A percentile compares a stretch with the other conserved stretches of the same genome.
Evolutionary conservation across 2,113 vertebrate species (phyloP).

Genomic region (Isurus oxyrinchus): DNA sequence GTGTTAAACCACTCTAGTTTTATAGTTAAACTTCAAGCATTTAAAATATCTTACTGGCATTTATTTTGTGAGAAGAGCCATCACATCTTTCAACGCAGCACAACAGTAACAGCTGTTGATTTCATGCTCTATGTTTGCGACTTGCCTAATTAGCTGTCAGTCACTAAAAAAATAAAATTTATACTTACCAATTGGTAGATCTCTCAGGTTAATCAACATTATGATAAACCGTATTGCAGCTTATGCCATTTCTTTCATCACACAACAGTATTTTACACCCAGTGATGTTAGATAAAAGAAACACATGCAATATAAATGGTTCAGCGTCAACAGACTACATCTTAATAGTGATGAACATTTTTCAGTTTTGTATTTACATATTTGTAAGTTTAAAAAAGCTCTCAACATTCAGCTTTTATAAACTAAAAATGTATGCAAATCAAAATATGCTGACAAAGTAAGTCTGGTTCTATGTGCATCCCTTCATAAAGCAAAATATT

Average conservation of each 20-base stretch:
- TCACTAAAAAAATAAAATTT: conserved; percentile 43
- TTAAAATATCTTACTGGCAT: conserved; percentile 29
- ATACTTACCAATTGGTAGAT: conserved; percentile 42
- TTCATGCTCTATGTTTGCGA: conserved; percentile 52
- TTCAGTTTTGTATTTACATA: not conserved
- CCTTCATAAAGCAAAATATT: not conserved
- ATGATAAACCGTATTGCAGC: conserved; percentile 20
- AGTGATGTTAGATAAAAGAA: not conserved
- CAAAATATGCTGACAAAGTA: not conserved
- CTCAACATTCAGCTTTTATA: not conserved
- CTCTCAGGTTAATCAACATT: conserved; percentile 23
- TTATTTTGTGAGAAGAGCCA: not conserved
- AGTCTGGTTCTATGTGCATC: not conserved
- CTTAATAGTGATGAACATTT: not conserved
- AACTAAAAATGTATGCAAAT: not conserved
- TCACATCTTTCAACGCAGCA: conserved; percentile 47
- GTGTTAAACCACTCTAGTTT: not conserved
- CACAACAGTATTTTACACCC: not conserved
- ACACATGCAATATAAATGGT: not conserved
- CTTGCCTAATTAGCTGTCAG: conserved; percentile 52
- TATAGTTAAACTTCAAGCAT: not conserved
- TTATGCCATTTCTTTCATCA: not conserved
- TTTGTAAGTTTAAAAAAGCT: not conserved
- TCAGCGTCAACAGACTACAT: not conserved
- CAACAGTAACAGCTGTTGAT: conserved; percentile 53